Base-by-base conservation (phyloP, 2,888 invertebrate species). In the Hypercompe scribonia region DNA sequence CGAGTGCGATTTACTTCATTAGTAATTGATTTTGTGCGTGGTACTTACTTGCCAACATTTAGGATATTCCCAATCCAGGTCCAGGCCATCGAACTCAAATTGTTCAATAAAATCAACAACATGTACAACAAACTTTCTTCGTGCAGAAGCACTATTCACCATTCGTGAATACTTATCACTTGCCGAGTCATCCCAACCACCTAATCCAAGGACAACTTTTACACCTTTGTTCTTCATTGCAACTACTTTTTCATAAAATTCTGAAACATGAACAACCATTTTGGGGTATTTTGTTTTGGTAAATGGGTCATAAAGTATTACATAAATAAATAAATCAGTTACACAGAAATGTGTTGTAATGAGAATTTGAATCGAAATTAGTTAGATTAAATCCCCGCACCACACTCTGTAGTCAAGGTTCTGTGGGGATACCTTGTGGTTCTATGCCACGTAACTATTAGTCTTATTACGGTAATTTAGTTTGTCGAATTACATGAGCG, bases 11-110 rank as follows among this genome's bases (percentile, higher is more conserved):
- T n/a, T n/a, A n/a, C n/a, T n/a, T n/a, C n/a, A n/a, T n/a, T n/a
- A n/a, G n/a, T n/a, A n/a, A n/a, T n/a, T n/a, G n/a, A n/a, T n/a
- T n/a, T n/a, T n/a, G n/a, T n/a, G 33, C 21, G 46, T 4, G 28
- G 28, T 67, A 76, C 87, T 87, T 72, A 97, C 97, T 96, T 98
- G 98, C 98, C 98, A 98, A 88, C 98, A 99, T 79, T 97, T 98
- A 0, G 99, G 99, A 90, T 98, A 99, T 88, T 99, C 99, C 99
- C 99, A 99, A 89, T 99, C 99, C 42, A 99, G 95, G 91, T 99
- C 99, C 61, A 99, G 94, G 8, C 99, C 99, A 87, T 99, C 98
- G 84, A 99, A 99, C 72, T 97, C 97, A 84, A 98, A 97, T 78
- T 97, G 96, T 77, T 97, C 97, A 73, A 99, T 96, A 87, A 98